Percentiles rank a stretch among this genome's conserved stretches.
Evolutionary conservation across 2,113 vertebrate genomes (phyloP).

Genomic region (Lagopus leucura): DNA sequence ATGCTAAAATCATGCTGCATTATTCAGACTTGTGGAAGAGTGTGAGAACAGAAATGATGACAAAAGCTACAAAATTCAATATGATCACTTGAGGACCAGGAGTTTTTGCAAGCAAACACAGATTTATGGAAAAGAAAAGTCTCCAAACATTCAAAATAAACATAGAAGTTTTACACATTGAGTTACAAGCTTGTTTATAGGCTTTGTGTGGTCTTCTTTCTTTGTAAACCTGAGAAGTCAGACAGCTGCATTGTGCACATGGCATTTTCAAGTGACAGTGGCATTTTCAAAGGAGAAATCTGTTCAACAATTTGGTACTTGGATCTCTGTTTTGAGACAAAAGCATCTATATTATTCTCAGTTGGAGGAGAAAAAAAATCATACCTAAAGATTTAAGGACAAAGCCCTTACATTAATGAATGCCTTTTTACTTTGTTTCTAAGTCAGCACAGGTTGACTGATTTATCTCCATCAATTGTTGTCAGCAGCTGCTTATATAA

Average conservation of each 20-base stretch:
- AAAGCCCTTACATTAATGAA: background rate
- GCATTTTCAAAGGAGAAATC: slow-evolving; percentile 41
- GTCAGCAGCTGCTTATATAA: background rate
- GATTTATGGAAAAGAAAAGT: slow-evolving; percentile 3
- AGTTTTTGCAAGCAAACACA: slow-evolving; percentile 37
- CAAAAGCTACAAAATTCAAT: slow-evolving; percentile 55
- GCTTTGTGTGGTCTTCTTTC: background rate
- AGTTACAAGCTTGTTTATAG: slow-evolving; percentile 27
- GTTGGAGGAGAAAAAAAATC: background rate
- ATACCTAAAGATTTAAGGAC: background rate
- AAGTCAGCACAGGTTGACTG: background rate
- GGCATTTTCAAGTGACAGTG: slow-evolving; percentile 43
- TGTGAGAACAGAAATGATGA: slow-evolving; percentile 41
- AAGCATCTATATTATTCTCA: background rate
- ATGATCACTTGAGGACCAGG: slow-evolving; percentile 5
- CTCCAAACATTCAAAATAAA: slow-evolving; percentile 56
- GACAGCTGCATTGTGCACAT: slow-evolving; percentile 44
- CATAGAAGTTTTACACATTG: background rate
- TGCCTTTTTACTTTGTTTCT: background rate
- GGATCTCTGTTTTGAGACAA: slow-evolving; percentile 6
- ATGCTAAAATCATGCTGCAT: slow-evolving; percentile 10
- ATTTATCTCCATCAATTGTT: slow-evolving; percentile 1
- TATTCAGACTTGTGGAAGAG: slow-evolving; percentile 27
- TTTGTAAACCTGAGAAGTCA: slow-evolving; percentile 38
- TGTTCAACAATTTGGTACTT: slow-evolving; percentile 37